These are phyloP conservation scores for Frieseomelitta varia DNA, from an alignment of 1,140 invertebrate genomes.

Conservation along the genomic window DNA sequence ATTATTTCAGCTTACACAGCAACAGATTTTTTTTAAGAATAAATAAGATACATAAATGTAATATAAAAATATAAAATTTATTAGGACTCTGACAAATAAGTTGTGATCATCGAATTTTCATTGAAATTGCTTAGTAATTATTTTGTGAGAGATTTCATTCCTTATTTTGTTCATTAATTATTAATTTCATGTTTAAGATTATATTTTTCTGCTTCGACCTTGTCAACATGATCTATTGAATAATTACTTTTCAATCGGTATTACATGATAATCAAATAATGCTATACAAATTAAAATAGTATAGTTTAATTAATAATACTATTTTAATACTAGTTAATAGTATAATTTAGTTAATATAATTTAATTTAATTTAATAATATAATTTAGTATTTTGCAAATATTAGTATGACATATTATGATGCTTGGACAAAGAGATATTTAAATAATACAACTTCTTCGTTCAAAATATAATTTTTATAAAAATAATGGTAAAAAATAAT, in stretches of 20 bases:
- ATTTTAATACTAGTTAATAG: too few relatives aligned
- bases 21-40: too few relatives aligned
- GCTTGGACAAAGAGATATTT: neutral
- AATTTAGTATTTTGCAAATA: neutral
- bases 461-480: neutral
- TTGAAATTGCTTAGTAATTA: neutral
- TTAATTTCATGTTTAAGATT: too few relatives aligned
- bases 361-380: too few relatives aligned
- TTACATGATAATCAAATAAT: neutral
- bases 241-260: neutral
- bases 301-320: neutral
- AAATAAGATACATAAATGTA: too few relatives aligned
- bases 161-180: neutral
- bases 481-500: neutral
- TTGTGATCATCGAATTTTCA: neutral
- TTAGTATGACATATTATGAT: neutral
- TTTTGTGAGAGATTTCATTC: neutral
- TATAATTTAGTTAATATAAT: neutral
- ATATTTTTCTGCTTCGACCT: too few relatives aligned
- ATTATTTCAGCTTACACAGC: too few relatives aligned
- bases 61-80: too few relatives aligned
- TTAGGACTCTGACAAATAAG: neutral
- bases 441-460: neutral
- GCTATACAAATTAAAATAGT: too few relatives aligned
- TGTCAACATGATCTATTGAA: neutral